phyloP scores from a whole-genome alignment of 2,888 invertebrate genomes.

The Geotrupes spiniger region DNA sequence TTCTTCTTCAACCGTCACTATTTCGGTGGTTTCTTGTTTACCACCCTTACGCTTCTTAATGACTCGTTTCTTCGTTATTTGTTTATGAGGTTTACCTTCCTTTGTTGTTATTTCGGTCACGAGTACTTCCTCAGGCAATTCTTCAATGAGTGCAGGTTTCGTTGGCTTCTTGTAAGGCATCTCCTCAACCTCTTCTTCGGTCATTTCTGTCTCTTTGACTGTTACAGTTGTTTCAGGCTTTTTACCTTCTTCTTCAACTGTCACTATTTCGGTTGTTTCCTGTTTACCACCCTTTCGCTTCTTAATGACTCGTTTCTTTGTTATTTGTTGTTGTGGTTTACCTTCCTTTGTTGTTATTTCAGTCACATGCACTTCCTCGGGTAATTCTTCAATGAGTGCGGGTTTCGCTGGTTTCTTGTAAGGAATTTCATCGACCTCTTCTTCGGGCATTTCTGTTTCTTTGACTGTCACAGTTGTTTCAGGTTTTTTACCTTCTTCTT shows the following conservation, averaged over 20 bases:
- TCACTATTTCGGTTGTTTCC: conserved; percentile 47
- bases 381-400: conserved; percentile 30
- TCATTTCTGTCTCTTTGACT: conserved; percentile 24
- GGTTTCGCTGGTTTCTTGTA: conserved; percentile 11
- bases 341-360: conserved; percentile 17
- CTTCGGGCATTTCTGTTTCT: conserved; percentile 24
- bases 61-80: conserved; percentile 41
- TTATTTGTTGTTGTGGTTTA: conserved; percentile 29
- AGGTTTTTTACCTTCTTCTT: conserved; percentile 30
- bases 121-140: conserved; percentile 37
- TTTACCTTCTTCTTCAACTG: conserved; percentile 44
- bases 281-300: conserved; percentile 29
- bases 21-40: conserved; percentile 51
- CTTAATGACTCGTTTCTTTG: conserved; percentile 35
- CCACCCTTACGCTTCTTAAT: conserved; percentile 44
- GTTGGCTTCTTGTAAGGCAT: conserved; percentile 33
- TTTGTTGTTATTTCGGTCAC: conserved; percentile 41
- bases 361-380: conserved; percentile 29
- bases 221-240: conserved; percentile 41
- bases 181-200: conserved; percentile 23
- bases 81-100: conserved; percentile 44
- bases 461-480: conserved; percentile 34
- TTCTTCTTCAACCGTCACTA: conserved; percentile 49
- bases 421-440: conserved; percentile 29
- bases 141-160: conserved; percentile 32